Conservation (phyloP, 1,140 invertebrate genomes). For the Cheumatopsyche charites region DNA sequence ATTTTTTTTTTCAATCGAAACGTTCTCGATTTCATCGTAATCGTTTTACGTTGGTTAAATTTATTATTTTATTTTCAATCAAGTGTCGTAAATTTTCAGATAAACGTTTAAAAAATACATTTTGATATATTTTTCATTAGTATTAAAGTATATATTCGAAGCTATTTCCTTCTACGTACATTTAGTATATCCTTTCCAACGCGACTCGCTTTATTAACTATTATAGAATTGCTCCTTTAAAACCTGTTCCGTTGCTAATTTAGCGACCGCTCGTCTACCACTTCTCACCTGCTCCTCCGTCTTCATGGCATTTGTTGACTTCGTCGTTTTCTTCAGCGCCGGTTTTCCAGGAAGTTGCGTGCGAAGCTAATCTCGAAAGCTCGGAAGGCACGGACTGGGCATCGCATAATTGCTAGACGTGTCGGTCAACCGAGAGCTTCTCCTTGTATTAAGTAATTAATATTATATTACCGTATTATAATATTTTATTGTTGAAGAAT, state of each 20-base stretch:
- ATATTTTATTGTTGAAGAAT: too few species aligned
- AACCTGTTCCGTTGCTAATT: background rate
- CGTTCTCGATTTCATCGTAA: too few species aligned
- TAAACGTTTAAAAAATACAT: too few species aligned
- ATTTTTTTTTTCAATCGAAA: too few species aligned
- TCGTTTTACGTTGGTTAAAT: too few species aligned
- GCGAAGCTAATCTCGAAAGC: slow-evolving; percentile 31
- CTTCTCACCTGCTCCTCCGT: slow-evolving; percentile 21
- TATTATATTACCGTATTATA: background rate
- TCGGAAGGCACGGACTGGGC: slow-evolving; percentile 9
- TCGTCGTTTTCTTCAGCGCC: slow-evolving; percentile 10
- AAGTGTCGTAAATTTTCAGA: too few species aligned
- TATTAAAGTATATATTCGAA: too few species aligned
- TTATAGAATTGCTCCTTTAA: background rate
- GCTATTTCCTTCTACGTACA: too few species aligned
- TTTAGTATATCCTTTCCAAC: background rate
- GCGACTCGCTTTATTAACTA: background rate
- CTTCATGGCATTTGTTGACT: background rate
- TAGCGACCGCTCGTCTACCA: background rate
- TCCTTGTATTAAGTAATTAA: slow-evolving; percentile 1
- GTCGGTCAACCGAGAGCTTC: slow-evolving; percentile 18
- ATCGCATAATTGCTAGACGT: slow-evolving; percentile 16
- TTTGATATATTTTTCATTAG: too few species aligned
- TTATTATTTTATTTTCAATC: too few species aligned
- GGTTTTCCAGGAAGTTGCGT: slow-evolving; percentile 41